A percentile compares a stretch with the other conserved stretches of the same genome.
These are phyloP conservation scores for Argyrosomus japonicus DNA, from an alignment of 2,113 vertebrate species.

Conservation along the genomic window DNA sequence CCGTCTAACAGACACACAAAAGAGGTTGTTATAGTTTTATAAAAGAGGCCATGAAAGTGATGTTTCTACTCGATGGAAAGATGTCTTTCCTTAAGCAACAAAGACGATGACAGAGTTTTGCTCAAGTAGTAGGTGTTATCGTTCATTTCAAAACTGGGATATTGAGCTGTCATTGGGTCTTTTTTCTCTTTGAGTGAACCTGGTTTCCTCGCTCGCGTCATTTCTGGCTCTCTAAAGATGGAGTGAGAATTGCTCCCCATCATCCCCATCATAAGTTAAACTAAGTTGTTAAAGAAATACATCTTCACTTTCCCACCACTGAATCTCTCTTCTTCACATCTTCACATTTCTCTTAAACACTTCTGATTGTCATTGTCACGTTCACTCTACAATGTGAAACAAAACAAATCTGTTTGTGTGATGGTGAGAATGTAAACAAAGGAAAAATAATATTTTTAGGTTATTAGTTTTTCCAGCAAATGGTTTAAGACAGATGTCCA, in stretches of 20 bases:
- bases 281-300: not conserved
- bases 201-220: not conserved
- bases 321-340: not conserved
- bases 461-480: slow-evolving; percentile 1
- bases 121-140: not conserved
- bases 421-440: slow-evolving; percentile 16
- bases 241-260: not conserved
- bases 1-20: not conserved
- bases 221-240: not conserved
- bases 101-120: slow-evolving; percentile 1
- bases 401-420: slow-evolving; percentile 1
- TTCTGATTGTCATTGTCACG: not conserved
- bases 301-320: not conserved
- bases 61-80: slow-evolving; percentile 15
- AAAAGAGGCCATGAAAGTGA: not conserved
- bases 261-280: not conserved
- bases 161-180: not conserved
- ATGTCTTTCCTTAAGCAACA: not conserved
- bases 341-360: not conserved
- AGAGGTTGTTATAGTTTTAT: not conserved
- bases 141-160: not conserved
- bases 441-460: slow-evolving; percentile 1
- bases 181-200: not conserved
- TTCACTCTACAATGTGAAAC: slow-evolving; percentile 11
- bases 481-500: slow-evolving; percentile 19